Percentiles rank a stretch among this genome's conserved stretches.
These are phyloP conservation scores for Prochilodus magdalenae DNA, from an alignment of 2,113 vertebrate species.

Conservation along the genomic window DNA sequence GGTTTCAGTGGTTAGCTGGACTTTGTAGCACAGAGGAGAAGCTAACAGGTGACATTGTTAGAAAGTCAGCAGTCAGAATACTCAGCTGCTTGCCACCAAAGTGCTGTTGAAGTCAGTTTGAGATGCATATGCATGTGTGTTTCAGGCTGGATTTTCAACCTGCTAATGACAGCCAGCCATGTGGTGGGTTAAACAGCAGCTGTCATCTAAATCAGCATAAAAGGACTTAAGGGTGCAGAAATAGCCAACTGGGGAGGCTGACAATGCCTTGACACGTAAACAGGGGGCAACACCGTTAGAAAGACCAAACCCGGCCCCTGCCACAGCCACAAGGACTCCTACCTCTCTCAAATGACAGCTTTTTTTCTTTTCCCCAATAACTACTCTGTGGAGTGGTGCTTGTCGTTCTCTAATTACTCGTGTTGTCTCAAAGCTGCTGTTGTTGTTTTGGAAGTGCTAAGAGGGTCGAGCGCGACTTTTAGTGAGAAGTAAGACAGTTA, in stretches of 20 bases:
- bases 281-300: background rate
- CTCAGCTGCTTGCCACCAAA: background rate
- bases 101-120: background rate
- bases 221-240: constrained; percentile 72
- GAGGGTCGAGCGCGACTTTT: constrained; percentile 34
- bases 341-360: constrained; percentile 18
- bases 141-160: constrained; percentile 55
- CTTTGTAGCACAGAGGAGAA: background rate
- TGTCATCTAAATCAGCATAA: constrained; percentile 76
- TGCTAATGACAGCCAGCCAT: constrained; percentile 75
- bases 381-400: constrained; percentile 24
- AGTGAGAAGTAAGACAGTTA: constrained; percentile 43
- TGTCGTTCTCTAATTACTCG: constrained; percentile 41
- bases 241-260: constrained; percentile 37
- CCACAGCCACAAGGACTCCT: background rate
- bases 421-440: constrained; percentile 39
- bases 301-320: background rate
- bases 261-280: background rate
- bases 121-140: background rate
- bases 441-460: constrained; percentile 49
- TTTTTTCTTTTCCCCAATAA: constrained; percentile 37
- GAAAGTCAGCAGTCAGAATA: background rate
- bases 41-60: background rate
- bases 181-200: constrained; percentile 73
- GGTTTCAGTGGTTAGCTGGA: too few species aligned